Conservation (phyloP, 1,140 invertebrate genomes). For the Nylanderia fulva region DNA sequence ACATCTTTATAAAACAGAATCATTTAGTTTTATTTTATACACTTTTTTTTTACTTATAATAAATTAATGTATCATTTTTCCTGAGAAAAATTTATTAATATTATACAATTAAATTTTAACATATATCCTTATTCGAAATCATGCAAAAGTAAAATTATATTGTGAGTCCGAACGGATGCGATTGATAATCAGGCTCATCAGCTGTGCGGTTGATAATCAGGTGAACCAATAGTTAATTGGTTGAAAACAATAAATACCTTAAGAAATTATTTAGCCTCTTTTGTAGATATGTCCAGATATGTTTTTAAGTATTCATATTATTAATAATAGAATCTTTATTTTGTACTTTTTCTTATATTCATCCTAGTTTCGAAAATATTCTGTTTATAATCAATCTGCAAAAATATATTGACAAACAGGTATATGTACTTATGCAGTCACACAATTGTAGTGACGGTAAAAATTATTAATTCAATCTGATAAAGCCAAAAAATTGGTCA, state of each 20-base stretch:
- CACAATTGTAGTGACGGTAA: conserved; percentile 9
- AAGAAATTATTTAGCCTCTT: conserved; percentile 11
- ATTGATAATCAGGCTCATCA: too few relatives aligned
- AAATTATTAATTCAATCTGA: background rate
- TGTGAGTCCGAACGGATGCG: too few relatives aligned
- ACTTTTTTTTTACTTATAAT: too few relatives aligned
- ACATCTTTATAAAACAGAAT: too few relatives aligned
- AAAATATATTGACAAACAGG: conserved; percentile 61
- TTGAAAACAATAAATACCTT: background rate
- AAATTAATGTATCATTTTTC: too few relatives aligned
- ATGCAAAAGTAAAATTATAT: too few relatives aligned
- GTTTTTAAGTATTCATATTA: conserved; percentile 37
- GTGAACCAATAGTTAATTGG: background rate
- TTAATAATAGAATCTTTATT: conserved; percentile 36
- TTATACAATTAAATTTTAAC: too few relatives aligned
- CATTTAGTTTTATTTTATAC: too few relatives aligned
- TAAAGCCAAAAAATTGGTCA: too few relatives aligned
- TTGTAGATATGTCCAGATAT: conserved; percentile 73
- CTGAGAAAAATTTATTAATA: too few relatives aligned
- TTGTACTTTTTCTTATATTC: conserved; percentile 45
- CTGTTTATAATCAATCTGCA: conserved; percentile 62
- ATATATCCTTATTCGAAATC: too few relatives aligned
- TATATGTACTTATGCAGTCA: conserved; percentile 8
- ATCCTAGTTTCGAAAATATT: conserved; percentile 8
- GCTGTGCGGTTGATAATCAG: too few relatives aligned